Base-by-base conservation (phyloP, 1,140 invertebrate genomes). In the Ylistrum balloti region DNA sequence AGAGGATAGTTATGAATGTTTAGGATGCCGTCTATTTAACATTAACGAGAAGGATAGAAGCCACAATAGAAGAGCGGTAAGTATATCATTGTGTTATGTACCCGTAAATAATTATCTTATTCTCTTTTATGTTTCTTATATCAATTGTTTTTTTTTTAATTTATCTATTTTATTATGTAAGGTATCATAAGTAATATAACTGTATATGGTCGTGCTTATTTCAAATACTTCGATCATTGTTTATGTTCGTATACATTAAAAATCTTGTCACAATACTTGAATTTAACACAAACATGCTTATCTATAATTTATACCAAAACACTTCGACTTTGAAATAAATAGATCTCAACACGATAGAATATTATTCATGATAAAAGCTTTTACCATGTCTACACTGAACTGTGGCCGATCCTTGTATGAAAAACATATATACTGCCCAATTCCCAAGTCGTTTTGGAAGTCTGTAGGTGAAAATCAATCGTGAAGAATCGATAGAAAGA, bases 1-100 rank as follows among this genome's bases (percentile, higher is more conserved):
- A 1, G n/a, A 74, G 56, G 56, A 74, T 74, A 74, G 56, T 74
- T n/a, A 22, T 11, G 56, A 5, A 28, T 74, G 56, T 74, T 28
- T 74, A 74, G 56, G 56, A 74, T 74, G 56, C 17, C 56, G 56
- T 74, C 56, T 74, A 17, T 74, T 74, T 74, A 74, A 74, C 56
- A 74, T 74, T 7, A 28, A 74, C 28, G 56, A 74, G 56, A 74
- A 28, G 5, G 56, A 74, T 28, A n/a, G 56, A 74, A 74, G 56
- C 28, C 56, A 74, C 56, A 74, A 28, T n/a, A n/a, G 56, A 74
- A 9, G 56, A 28, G 56, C 56, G 56, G 56, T 74, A 74, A 74
- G 56, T 74, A 74, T 5, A 10, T 17, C n/a, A n/a, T n/a, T n/a
- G n/a, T n/a, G n/a, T n/a, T n/a, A n/a, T n/a, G n/a, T n/a, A n/a